Base-by-base conservation (phyloP, 1,140 invertebrate species). In the Condylostylus longicornis region DNA sequence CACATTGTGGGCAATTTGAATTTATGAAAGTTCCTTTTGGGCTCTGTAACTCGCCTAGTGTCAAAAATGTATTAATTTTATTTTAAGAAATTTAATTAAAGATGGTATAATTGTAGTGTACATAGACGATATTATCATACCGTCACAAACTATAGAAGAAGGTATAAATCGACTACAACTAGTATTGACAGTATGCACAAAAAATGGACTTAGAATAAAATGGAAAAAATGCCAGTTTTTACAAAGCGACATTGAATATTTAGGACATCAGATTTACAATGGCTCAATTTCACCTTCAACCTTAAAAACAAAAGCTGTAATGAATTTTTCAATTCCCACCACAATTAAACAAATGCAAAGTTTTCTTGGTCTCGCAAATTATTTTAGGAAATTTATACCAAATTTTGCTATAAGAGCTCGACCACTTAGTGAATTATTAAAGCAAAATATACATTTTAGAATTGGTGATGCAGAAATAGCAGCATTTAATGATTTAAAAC, bases 1-100 rank as follows among this genome's bases (percentile, higher is more conserved):
- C 58, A 0, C 54, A 50, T 0, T 54, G 60, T 36, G 46, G 32
- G 3, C 55, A 54, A 22, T 69, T 65, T 38, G 64, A 64, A 1
- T 52, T 52, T 41, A 46, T 41, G 19, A 10, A 12, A 1, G 47
- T 29, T 6, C 27, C 46, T 3, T 53, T 53, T 34, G 8, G 22
- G 46, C 12, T 42, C 4, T 19, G 10, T 20, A 42, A 45, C 18
- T 31, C 42, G 10, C 41, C 43, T 3, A 42, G 1, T 54, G 52
- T 18, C 42, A 46, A 10, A 5, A 44, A 19, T 27, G 42, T 1
- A 51, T 55, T 33, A 44, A 55, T 14, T 32, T 35, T n/a, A 39
- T 52, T 1, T 38, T 54, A 3, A 31, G 34, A 10, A 36, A 33
- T 3, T 14, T 39, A 8, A 28, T 38, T 13, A n/a, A 35, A 2